Evolutionary conservation across 2,797 vertebrate genomes (phyloP).

Genomic region (Sebastes miniatus): DNA sequence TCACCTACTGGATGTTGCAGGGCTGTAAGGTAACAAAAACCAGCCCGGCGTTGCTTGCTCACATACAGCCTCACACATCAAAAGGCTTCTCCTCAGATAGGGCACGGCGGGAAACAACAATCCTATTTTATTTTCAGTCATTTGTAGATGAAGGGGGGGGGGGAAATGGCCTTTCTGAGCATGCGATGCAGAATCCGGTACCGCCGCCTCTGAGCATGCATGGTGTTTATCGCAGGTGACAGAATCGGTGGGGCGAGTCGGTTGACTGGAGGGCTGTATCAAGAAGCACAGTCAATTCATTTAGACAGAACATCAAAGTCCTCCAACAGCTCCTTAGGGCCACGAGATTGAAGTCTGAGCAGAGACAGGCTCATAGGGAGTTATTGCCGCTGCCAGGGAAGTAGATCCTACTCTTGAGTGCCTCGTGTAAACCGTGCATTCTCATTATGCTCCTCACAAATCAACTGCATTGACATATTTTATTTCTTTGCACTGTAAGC

Average conservation of each 20-base stretch:
- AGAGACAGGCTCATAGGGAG: constrained; percentile 70
- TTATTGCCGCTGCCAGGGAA: constrained; percentile 72
- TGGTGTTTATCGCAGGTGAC: constrained; percentile 75
- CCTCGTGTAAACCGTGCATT: constrained; percentile 72
- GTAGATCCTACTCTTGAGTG: constrained; percentile 64
- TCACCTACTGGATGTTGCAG: constrained; percentile 64
- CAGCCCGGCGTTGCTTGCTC: constrained; percentile 52
- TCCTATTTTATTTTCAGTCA: constrained; percentile 43
- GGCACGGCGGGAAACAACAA: constrained; percentile 46
- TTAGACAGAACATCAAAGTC: constrained; percentile 82
- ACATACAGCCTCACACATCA: constrained; percentile 65
- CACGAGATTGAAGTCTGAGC: constrained; percentile 76
- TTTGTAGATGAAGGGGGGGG: constrained; percentile 48
- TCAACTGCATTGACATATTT: constrained; percentile 65
- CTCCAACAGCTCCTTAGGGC: constrained; percentile 76
- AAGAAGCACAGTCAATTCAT: constrained; percentile 78
- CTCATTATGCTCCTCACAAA: constrained; percentile 73
- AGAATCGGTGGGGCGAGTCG: constrained; percentile 51
- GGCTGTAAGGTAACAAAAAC: constrained; percentile 71
- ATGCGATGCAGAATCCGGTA: constrained; percentile 50
- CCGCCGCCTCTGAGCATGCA: not conserved
- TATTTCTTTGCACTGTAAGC: constrained; percentile 57
- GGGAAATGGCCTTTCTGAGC: constrained; percentile 31
- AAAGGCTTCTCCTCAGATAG: constrained; percentile 59
- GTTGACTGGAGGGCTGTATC: constrained; percentile 68